Evolutionary conservation across 1,140 invertebrate species (phyloP).

Genomic region (Drosophila serrata): DNA sequence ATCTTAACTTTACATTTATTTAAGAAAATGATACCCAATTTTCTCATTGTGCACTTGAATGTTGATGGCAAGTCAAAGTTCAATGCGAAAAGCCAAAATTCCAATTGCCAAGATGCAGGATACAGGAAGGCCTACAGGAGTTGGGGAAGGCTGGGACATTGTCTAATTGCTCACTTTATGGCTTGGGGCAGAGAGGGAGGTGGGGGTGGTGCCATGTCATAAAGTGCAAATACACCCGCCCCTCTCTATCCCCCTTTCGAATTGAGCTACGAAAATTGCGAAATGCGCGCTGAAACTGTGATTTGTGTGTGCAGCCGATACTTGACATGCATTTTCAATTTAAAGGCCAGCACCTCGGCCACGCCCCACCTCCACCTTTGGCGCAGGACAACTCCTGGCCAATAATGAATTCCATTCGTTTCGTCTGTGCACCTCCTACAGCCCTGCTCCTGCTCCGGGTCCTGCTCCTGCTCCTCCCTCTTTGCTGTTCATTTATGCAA

Average conservation of each 20-base stretch:
- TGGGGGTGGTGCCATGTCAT: constrained; percentile 58
- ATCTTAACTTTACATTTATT: no score
- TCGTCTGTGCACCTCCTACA: constrained; percentile 51
- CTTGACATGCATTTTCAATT: constrained; percentile 83
- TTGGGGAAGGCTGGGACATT: constrained; percentile 46
- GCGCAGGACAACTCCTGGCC: constrained; percentile 40
- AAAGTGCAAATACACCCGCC: constrained; percentile 64
- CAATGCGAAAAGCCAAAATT: constrained; percentile 74
- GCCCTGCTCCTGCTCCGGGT: not conserved
- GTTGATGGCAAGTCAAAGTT: constrained; percentile 75
- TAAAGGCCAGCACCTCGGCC: constrained; percentile 61
- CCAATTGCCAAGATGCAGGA: constrained; percentile 70
- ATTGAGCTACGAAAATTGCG: constrained; percentile 53
- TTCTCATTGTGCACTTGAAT: constrained; percentile 24
- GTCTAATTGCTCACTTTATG: constrained; percentile 81
- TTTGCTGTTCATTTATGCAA: constrained; percentile 65
- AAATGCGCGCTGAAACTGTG: constrained; percentile 49
- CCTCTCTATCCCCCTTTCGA: constrained; percentile 9
- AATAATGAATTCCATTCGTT: constrained; percentile 84
- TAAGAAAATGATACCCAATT: no score
- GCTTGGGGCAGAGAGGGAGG: not conserved
- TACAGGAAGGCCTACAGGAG: not conserved
- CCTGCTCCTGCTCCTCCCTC: not conserved
- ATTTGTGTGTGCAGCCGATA: constrained; percentile 71
- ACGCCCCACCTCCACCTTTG: not conserved